These are phyloP conservation scores for Perca flavescens DNA, from an alignment of 2,113 vertebrate species.

Conservation along the genomic window DNA sequence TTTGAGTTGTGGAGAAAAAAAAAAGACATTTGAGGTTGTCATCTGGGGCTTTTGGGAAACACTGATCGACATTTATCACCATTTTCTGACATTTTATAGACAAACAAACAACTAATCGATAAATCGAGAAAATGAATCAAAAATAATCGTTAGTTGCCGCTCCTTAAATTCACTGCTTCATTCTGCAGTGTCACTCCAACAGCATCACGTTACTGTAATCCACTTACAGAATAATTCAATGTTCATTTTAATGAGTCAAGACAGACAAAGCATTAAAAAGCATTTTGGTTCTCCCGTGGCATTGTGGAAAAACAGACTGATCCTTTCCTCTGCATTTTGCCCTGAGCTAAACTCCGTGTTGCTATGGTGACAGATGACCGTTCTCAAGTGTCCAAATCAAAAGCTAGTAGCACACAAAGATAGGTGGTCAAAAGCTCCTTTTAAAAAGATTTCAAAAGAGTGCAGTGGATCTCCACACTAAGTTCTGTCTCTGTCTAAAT, in stretches of 20 bases:
- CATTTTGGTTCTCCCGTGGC: neutral
- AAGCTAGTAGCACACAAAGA: slow-evolving; percentile 27
- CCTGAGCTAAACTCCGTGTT: slow-evolving; percentile 55
- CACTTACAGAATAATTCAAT: neutral
- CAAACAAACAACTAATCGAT: no score
- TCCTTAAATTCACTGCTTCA: neutral
- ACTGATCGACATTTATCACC: no score
- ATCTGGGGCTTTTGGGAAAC: no score
- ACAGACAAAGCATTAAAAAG: neutral
- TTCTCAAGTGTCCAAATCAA: slow-evolving; percentile 47
- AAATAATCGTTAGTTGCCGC: no score
- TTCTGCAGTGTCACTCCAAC: neutral
- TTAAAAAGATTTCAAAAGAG: slow-evolving; percentile 6
- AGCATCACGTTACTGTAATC: neutral
- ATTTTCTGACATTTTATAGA: no score
- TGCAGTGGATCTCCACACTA: neutral
- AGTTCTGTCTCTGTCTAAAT: neutral
- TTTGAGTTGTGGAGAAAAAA: no score
- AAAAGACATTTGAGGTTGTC: no score
- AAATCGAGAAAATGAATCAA: no score
- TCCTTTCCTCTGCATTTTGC: slow-evolving; percentile 28
- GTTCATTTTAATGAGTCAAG: neutral
- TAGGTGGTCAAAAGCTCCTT: neutral
- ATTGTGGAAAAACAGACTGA: neutral
- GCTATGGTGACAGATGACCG: slow-evolving; percentile 63